Evolutionary conservation across 1,140 invertebrate species (phyloP).

Genomic region (Idris sp.): DNA sequence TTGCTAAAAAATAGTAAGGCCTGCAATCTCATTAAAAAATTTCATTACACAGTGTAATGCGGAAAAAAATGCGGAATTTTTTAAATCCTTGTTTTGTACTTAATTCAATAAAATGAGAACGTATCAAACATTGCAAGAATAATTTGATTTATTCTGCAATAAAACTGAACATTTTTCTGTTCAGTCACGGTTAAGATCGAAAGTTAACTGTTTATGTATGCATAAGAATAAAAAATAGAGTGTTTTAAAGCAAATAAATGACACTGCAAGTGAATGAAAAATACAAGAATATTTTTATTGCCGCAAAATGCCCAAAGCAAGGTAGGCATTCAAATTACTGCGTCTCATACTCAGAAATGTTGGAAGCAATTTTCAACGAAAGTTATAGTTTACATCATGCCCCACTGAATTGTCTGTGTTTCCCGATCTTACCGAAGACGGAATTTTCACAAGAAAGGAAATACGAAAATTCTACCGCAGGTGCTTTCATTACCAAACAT

Average conservation of each 20-base stretch:
- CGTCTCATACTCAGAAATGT: conserved; percentile 17
- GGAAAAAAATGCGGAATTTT: no score
- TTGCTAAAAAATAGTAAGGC: no score
- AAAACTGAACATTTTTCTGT: no score
- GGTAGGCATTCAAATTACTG: conserved; percentile 39
- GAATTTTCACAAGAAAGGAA: conserved; percentile 29
- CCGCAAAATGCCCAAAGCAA: conserved; percentile 20
- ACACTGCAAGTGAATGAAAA: conserved; percentile 43
- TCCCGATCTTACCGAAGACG: conserved; percentile 25
- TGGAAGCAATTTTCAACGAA: conserved; percentile 31
- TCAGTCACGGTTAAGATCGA: background rate
- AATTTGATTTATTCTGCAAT: background rate
- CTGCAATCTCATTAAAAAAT: no score
- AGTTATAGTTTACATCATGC: conserved; percentile 25
- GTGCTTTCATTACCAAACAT: conserved; percentile 23
- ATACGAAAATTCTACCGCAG: conserved; percentile 22
- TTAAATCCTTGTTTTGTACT: no score
- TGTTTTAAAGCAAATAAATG: conserved; percentile 38
- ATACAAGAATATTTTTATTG: conserved; percentile 37
- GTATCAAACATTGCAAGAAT: conserved; percentile 3
- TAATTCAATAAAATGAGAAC: no score
- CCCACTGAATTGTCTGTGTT: conserved; percentile 9
- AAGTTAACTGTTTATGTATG: conserved; percentile 22
- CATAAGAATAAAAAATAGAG: conserved; percentile 21
- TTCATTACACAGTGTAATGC: no score